Evolutionary conservation across 1,140 invertebrate genomes (phyloP).

Genomic region (Aphis gossypii): DNA sequence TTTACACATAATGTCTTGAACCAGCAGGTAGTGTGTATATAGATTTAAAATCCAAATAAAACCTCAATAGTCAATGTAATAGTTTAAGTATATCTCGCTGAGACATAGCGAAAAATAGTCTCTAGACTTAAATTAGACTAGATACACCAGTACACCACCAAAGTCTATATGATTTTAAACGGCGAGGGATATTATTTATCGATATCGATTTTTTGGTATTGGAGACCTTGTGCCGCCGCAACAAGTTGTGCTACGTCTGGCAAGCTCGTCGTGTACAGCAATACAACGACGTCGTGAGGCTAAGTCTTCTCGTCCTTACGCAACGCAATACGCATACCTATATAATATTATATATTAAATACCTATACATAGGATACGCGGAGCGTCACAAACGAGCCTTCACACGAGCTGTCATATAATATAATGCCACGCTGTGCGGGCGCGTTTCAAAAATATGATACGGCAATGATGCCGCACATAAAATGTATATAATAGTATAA

Average conservation of each 20-base stretch:
- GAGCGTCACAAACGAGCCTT: slow-evolving; percentile 27
- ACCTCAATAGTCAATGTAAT: background rate
- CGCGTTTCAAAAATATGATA: slow-evolving; percentile 22
- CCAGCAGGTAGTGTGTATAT: background rate
- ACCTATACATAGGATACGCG: background rate
- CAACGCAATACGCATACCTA: background rate
- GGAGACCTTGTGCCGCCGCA: background rate
- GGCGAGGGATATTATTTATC: background rate
- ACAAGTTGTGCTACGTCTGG: background rate
- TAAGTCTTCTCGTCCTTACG: background rate
- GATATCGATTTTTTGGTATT: background rate
- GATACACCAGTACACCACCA: too few species aligned
- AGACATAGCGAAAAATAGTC: background rate
- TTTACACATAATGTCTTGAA: background rate
- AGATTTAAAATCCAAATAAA: background rate
- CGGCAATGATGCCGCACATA: slow-evolving; percentile 1
- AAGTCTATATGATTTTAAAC: background rate
- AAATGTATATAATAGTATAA: background rate
- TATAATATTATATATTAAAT: background rate
- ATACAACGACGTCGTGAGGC: background rate
- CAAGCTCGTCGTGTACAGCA: background rate
- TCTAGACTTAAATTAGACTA: too few species aligned
- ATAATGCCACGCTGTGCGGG: slow-evolving; percentile 11
- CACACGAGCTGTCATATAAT: background rate
- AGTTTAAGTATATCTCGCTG: background rate